Percentiles rank a stretch among this genome's conserved stretches.
phyloP scores from a whole-genome alignment of 2,888 invertebrate species.

The Pristionchus maxplancki region DNA sequence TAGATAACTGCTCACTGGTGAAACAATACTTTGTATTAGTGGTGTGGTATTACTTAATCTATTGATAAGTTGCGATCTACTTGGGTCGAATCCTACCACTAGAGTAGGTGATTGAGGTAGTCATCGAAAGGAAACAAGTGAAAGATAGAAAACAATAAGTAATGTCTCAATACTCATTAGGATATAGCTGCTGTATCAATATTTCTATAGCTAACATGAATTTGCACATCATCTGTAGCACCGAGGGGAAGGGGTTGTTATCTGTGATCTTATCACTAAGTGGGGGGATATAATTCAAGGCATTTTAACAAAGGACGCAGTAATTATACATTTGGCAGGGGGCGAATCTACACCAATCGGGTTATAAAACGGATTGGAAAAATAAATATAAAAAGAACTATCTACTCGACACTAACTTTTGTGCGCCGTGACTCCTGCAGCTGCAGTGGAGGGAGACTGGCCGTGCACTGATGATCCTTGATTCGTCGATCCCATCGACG shows the following conservation, averaged over 20 bases:
- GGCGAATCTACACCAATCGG: slow-evolving; percentile 11
- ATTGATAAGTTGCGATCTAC: neutral
- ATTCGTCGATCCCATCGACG: neutral
- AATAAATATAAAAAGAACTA: neutral
- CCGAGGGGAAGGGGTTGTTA: neutral
- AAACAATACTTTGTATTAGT: neutral
- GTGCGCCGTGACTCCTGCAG: neutral
- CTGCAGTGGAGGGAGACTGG: neutral
- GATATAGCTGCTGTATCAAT: no score
- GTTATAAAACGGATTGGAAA: neutral
- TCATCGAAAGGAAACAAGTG: neutral
- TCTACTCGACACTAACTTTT: slow-evolving; percentile 38
- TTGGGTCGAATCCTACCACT: neutral
- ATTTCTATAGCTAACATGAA: neutral
- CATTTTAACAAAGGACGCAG: neutral
- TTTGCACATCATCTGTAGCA: slow-evolving; percentile 27
- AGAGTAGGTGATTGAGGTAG: slow-evolving; percentile 4
- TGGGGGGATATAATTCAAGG: neutral
- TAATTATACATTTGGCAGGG: neutral
- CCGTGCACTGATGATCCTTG: neutral
- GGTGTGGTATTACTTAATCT: neutral
- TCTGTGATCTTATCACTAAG: neutral
- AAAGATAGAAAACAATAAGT: neutral
- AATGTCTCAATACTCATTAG: no score
- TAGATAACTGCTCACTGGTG: neutral